A percentile compares a stretch with the other conserved stretches of the same genome.
Evolutionary conservation across 1,140 invertebrate genomes (phyloP).

Genomic region (Drosophila nasuta): DNA sequence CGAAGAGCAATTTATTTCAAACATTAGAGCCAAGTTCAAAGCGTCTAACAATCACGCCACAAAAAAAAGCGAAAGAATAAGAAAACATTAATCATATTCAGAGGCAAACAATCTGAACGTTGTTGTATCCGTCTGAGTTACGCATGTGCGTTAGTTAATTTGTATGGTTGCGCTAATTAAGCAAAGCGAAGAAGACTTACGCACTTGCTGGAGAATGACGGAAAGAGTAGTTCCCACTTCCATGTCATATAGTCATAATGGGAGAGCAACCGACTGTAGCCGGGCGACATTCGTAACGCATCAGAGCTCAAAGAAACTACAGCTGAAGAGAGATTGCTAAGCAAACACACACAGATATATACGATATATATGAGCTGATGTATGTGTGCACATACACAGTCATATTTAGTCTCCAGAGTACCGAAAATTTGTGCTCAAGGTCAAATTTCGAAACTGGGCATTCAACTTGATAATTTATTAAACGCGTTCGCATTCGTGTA

Average conservation of each 20-base stretch:
- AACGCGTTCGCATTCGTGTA: constrained; percentile 78
- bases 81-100: constrained; percentile 67
- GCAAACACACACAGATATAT: constrained; percentile 25
- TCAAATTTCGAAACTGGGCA: constrained; percentile 82
- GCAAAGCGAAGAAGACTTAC: constrained; percentile 47
- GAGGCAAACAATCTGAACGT: constrained; percentile 16
- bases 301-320: constrained; percentile 51
- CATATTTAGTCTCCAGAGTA: constrained; percentile 27
- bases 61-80: constrained; percentile 34
- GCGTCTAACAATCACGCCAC: constrained; percentile 23
- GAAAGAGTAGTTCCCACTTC: constrained; percentile 19
- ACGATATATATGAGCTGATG: constrained; percentile 12
- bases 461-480: constrained; percentile 84
- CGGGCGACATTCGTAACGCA: constrained; percentile 50
- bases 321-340: constrained; percentile 35
- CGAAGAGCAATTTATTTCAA: constrained; percentile 39
- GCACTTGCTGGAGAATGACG: constrained; percentile 29
- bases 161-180: constrained; percentile 73
- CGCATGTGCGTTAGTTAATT: constrained; percentile 82
- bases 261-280: constrained; percentile 52
- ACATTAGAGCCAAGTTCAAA: constrained; percentile 47
- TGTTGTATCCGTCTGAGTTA: constrained; percentile 45
- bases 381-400: constrained; percentile 10
- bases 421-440: constrained; percentile 80
- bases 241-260: constrained; percentile 15